Base-by-base conservation (phyloP, 2,797 vertebrate species). In the Acipenser ruthenus region DNA sequence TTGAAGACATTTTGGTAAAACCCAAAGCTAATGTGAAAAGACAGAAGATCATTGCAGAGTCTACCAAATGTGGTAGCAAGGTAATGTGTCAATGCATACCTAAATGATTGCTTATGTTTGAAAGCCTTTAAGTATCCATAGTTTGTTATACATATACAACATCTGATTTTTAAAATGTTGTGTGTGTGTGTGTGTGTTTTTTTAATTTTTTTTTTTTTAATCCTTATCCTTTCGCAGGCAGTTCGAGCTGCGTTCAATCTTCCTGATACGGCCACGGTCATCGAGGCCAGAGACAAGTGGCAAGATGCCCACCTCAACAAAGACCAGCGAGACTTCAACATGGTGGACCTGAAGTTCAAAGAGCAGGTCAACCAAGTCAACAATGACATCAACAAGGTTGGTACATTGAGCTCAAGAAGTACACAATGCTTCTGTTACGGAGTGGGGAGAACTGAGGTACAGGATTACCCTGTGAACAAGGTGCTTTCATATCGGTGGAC, bases 1-100 rank as follows among this genome's bases (percentile, higher is more conserved):
- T 99, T 74, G 97, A 99, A 82, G 97, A 99, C 79, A 98, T 99
- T 80, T 82, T 99, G 72, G 95, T 99, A 10, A 94, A 90, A 81
- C 83, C 77, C 0, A 80, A 83, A 23, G 94, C 96, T n/a, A 93
- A 99, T 68, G 78, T 47, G 60, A 83, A 69, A 72, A 91, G 97
- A 72, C 81, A 74, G 47, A 85, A 80, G 68, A 91, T 99, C 49
- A 93, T 99, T 56, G 68, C 88, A 58, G 80, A 86, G 8, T 98
- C 95, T 0, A 73, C 86, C 7, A 82, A 74, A 47, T 86, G 89
- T 59, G 95, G 97, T 23, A 83, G 85, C 50, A 90, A 80, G 82
- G 97, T 98, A 74, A 84, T 75, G 47, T 52, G 12, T 8, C 48
- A 37, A 37, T 37, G 37, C 37, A 37, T n/a, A 7, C 47, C 23